Base-by-base conservation (phyloP, 2,888 invertebrate genomes). In the Lutraria lutraria region DNA sequence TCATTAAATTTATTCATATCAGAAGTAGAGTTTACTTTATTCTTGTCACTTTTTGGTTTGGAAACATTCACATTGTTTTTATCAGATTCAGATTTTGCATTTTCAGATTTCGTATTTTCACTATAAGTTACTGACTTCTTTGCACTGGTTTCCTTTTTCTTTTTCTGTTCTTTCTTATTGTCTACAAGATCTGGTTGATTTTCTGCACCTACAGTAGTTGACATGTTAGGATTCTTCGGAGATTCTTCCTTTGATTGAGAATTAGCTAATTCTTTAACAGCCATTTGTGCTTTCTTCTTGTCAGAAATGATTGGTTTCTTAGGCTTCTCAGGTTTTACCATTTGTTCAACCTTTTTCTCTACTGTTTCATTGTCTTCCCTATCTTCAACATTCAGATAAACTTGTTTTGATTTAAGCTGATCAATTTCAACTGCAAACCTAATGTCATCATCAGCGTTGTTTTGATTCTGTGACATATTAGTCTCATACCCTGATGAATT, bases 401-500 rank as follows among this genome's bases (percentile, higher is more conserved):
- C 54, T 83, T 76, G 87, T 56, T 90, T 87, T 16, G 84, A 81
- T 81, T 89, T 89, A 34, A 89, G 85, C 34, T 87, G 84, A 76
- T 90, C 88, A 86, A 90, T 88, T 63, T 91, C 90, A 63, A 89
- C 87, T 15, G 86, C 84, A 54, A 87, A 89, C 82, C 53, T 85
- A 19, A 81, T 19, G 25, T 56, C 79, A 31, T 91, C 91, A 43
- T 92, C 92, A 54, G 56, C 89, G 15, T 82, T 43, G 21, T 89
- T 88, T 54, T 82, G 86, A 60, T 86, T 87, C 34, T 86, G 87
- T 34, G 92, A 92, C 31, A 56, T 82, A 84, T 92, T 92, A 72
- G 92, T 92, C 85, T 92, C 92, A 89, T 92, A 92, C 16, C 92
- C 92, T 72, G 92, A 92, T n/a, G 92, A 92, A 29, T 90, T 90